Evolutionary conservation across 1,140 invertebrate genomes (phyloP).

Genomic region (Zelostemma sp.): DNA sequence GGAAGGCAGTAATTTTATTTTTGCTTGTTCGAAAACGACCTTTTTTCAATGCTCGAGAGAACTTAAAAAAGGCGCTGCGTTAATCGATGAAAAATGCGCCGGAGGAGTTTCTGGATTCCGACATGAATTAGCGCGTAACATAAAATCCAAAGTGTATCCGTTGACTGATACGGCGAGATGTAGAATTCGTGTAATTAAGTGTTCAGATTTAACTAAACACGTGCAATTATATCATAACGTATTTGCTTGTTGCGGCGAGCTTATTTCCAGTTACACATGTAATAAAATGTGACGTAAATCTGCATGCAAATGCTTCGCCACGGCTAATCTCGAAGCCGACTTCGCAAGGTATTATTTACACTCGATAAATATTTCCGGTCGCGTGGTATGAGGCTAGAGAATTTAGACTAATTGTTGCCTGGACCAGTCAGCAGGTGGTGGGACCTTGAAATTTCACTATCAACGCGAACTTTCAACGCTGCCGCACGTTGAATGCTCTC

Average conservation of each 20-base stretch:
- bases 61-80: background rate
- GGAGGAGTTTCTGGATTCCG: background rate
- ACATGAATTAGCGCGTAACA: no score
- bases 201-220: background rate
- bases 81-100: background rate
- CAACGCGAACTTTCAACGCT: conserved; percentile 36
- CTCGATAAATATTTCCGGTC: conserved; percentile 25
- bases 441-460: conserved; percentile 28
- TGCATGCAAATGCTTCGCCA: background rate
- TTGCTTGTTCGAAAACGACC: background rate
- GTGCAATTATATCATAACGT: conserved; percentile 4
- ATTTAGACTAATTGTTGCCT: conserved; percentile 6
- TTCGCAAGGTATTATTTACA: conserved; percentile 20
- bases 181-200: background rate
- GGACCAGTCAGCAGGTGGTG: conserved; percentile 27
- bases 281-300: conserved; percentile 7
- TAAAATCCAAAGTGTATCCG: background rate
- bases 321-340: conserved; percentile 15
- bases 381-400: conserved; percentile 18
- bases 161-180: background rate
- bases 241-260: background rate
- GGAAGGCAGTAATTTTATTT: background rate
- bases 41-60: background rate
- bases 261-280: background rate
- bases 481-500: conserved; percentile 30